Base-by-base conservation (phyloP, 2,888 invertebrate species). In the Hypselothyrea guttata region DNA sequence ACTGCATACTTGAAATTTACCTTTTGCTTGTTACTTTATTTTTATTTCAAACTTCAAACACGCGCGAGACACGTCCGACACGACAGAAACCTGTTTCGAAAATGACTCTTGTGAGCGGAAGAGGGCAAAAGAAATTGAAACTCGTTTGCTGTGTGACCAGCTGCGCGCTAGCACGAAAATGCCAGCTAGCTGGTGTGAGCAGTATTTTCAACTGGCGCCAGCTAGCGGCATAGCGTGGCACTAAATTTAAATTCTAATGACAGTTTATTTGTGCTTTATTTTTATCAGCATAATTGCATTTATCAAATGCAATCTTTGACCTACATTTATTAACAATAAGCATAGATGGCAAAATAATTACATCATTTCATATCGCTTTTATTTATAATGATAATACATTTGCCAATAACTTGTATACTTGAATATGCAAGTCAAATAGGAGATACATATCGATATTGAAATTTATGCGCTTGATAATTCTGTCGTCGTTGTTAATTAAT, bases 401-500 rank as follows among this genome's bases (percentile, higher is more conserved):
- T 2, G 5, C 22, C 22, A 22, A 22, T 22, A 22, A 5, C 22
- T n/a, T n/a, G 8, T 15, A 34, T 9, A 7, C 28, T 22, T 22
- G 7, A 35, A 18, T 15, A 35, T 16, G 22, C 31, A 47, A 16
- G 22, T 42, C 22, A n/a, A 22, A 38, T 7, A 35, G 4, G 37
- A 68, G 46, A 52, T 59, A 51, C 28, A 27, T 47, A 27, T 44
- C 15, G 44, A 44, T 44, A 28, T 16, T 11, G 12, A 16, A 31
- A 44, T 4, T 22, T 4, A 22, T 22, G 9, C 8, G 8, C 1
- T 64, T 92, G 92, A 91, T 91, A 93, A 89, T 91, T 91, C 82
- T 92, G 91, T 90, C 95, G 93, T 91, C 95, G 93, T 82, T 93
- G 92, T n/a, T n/a, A n/a, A n/a, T 4, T 22, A 22, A 22, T 22